phyloP scores from a whole-genome alignment of 2,797 vertebrate genomes.

The Liasis olivaceus region DNA sequence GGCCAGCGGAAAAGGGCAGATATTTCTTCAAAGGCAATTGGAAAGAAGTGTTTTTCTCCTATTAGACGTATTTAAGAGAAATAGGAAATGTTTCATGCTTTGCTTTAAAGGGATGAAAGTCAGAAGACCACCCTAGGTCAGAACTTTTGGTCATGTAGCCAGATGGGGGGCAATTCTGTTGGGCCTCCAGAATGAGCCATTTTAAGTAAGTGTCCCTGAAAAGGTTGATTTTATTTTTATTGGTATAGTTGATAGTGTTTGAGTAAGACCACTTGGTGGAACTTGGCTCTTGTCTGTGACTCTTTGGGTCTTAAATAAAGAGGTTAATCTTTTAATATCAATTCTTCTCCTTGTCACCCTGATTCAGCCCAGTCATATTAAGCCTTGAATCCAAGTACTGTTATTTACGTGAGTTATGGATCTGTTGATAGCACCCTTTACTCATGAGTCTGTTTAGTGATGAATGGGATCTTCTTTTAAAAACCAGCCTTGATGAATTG shows the following conservation, averaged over 20 bases:
- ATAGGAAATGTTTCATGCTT: neutral
- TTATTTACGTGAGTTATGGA: neutral
- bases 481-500: neutral
- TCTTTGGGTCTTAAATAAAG: slow-evolving; percentile 23
- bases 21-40: slow-evolving; percentile 51
- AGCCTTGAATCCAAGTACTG: neutral
- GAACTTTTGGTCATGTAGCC: slow-evolving; percentile 13
- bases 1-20: slow-evolving; percentile 53
- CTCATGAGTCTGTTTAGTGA: neutral
- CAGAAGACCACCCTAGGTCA: neutral
- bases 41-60: slow-evolving; percentile 25
- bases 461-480: neutral
- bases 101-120: slow-evolving; percentile 20
- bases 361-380: neutral
- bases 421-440: neutral
- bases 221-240: neutral
- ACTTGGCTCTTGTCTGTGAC: slow-evolving; percentile 38
- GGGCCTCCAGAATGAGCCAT: neutral
- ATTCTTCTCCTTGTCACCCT: neutral
- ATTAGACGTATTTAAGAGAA: slow-evolving; percentile 49
- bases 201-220: neutral
- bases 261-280: slow-evolving; percentile 17
- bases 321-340: slow-evolving; percentile 21
- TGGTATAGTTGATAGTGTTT: slow-evolving; percentile 35
- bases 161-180: neutral